A percentile compares a stretch with the other conserved stretches of the same genome.
Conservation (phyloP, 2,113 vertebrate species). For the Urocynchramus pylzowi region DNA sequence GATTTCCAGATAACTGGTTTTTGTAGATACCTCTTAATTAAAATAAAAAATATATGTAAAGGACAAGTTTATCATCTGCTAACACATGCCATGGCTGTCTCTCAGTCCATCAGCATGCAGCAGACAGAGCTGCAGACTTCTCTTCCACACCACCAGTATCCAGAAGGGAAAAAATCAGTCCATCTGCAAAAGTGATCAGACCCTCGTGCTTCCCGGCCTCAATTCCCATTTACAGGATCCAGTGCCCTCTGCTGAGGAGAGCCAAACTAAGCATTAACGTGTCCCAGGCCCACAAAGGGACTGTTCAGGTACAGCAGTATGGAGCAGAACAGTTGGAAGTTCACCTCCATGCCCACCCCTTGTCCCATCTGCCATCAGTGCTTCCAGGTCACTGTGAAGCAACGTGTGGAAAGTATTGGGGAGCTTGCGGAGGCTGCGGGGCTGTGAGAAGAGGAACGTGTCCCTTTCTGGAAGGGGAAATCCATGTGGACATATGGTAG, state of each 20-base stretch:
- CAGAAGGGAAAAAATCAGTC: neutral
- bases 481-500: conserved; percentile 13
- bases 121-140: neutral
- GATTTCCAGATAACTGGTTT: neutral
- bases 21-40: conserved; percentile 6
- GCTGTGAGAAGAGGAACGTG: neutral
- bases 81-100: neutral
- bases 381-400: neutral
- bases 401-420: neutral
- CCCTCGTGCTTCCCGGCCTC: neutral
- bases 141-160: neutral
- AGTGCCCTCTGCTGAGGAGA: conserved; percentile 53
- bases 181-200: conserved; percentile 42
- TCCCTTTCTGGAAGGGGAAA: conserved; percentile 11
- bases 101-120: neutral
- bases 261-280: neutral
- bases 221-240: neutral
- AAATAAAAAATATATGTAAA: neutral
- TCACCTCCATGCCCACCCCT: neutral
- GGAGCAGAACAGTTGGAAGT: neutral
- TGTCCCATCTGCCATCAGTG: neutral
- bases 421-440: neutral
- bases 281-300: neutral
- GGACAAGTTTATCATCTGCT: neutral
- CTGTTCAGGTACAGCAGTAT: neutral